Base-by-base conservation (phyloP, 2,797 vertebrate species). In the Gobio occitaniae region DNA sequence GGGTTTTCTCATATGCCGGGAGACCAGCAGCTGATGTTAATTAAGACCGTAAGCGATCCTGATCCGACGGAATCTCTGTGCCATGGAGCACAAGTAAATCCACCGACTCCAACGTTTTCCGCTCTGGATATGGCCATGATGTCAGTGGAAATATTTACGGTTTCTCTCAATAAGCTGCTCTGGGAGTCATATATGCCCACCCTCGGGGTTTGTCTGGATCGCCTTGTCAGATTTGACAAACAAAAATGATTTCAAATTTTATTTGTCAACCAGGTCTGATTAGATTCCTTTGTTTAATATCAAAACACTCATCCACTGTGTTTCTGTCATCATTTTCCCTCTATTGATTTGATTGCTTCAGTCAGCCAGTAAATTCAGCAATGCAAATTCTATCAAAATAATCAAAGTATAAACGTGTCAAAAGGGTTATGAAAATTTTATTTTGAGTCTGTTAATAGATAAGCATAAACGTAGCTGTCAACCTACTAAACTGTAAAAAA, bases 91-190 rank as follows among this genome's bases (percentile, higher is more conserved):
- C 38, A 74, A 88, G 86, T 77, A 80, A 89, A 90, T 86, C 86
- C 71, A 83, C 78, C 63, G 16, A 86, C 84, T 91, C 89, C 86
- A 89, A 41, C 82, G 84, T 87, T 87, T 66, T 78, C 75, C 69
- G 72, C 47, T 75, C 86, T 82, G 72, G 84, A 66, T 80, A 21
- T 87, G 87, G 78, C 88, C 84, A 88, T 92, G 91, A 93, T 88
- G 91, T 93, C 92, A 93, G 84, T 92, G 92, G 89, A 92, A 92
- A 93, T 76, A 87, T 81, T 92, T 87, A 86, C 78, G 47, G 52
- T 80, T 86, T 86, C 86, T 88, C 89, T 90, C 85, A 91, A 89
- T 59, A 80, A 68, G 54, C 78, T 69, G 81, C 78, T 79, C 56
- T 36, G 61, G 77, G 61, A 79, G 69, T 72, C 19, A 10, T 47